Evolutionary conservation across 2,113 vertebrate genomes (phyloP), one percentile per base, ranked within the genome.

Genomic region (Todiramphus chloris): DNA sequence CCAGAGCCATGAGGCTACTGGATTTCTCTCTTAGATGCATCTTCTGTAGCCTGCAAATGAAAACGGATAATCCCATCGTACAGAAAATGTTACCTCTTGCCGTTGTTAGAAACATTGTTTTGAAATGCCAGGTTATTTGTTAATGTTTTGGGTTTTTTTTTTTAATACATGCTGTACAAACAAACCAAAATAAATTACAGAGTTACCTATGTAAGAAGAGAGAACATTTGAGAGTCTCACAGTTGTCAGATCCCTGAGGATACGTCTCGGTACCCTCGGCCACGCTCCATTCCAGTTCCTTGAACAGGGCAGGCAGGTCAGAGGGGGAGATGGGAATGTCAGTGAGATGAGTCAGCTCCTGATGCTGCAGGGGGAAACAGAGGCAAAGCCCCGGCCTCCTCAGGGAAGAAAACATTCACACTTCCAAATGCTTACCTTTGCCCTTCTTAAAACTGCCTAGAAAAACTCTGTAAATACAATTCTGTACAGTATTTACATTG

Each of bases 381-480:
- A 31, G 43, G 23, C 27, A 63, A 48, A 51, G 56, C 37, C 33
- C 39, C 27, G 33, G 33, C 16, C 51, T 43, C 18, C 69, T 43
- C 39, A 25, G 48, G 48, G 44, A 43, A 23, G 12, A 35, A 25
- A 35, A n/a, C 18, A 24, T 41, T 28, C 50, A 14, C 16, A 11
- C 7, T 60, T n/a, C 8, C 58, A 21, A 24, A 16, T 70, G 28
- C 50, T 35, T 13, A 9, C 18, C 21, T 63, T 33, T 39, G 62
- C 28, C 28, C 27, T 72, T 60, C 25, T 1, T 6, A 76, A 77
- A 83, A 44, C 48, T 0, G 17, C 2, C 28, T 59, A 27, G 46
- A 37, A 41, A 73, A 44, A 48, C 1, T 1, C 3, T n/a, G 3
- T 37, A 31, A n/a, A 41, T 48, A 19, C 8, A 11, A 1, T 39